A percentile compares a stretch with the other conserved stretches of the same genome.
phyloP scores from a whole-genome alignment of 2,797 vertebrate species.

The Limnodromus scolopaceus region DNA sequence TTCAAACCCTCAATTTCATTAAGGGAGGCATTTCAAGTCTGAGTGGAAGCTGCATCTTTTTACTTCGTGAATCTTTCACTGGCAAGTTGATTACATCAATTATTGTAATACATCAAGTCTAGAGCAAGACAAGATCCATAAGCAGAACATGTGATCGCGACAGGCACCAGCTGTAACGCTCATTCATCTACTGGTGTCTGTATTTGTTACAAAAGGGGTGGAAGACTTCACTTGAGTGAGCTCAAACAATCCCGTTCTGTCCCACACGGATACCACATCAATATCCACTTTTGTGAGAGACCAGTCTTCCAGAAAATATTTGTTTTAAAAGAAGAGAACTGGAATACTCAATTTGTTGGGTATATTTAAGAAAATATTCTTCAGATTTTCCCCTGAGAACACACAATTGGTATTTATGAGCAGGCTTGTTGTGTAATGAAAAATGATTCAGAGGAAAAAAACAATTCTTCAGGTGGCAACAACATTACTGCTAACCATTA shows the following conservation, averaged over 20 bases:
- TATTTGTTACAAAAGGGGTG: slow-evolving; percentile 48
- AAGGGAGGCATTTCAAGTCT: background rate
- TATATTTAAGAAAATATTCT: slow-evolving; percentile 21
- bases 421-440: background rate
- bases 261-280: slow-evolving; percentile 36
- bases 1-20: slow-evolving; percentile 13
- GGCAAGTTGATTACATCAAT: slow-evolving; percentile 47
- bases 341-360: slow-evolving; percentile 16
- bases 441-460: background rate
- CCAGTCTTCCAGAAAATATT: slow-evolving; percentile 62
- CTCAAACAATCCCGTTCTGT: slow-evolving; percentile 63
- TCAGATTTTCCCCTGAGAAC: slow-evolving; percentile 16
- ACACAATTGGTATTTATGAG: background rate
- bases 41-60: background rate
- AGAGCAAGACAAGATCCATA: slow-evolving; percentile 44
- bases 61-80: slow-evolving; percentile 4
- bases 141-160: slow-evolving; percentile 18
- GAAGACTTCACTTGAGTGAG: slow-evolving; percentile 60
- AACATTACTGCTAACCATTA: background rate
- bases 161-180: slow-evolving; percentile 51
- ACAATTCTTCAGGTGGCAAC: background rate
- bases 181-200: slow-evolving; percentile 56
- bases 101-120: slow-evolving; percentile 39
- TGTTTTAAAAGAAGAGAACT: slow-evolving; percentile 44
- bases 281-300: slow-evolving; percentile 45